These are phyloP conservation scores for Bombylius discolor DNA, from an alignment of 2,888 invertebrate genomes.

Conservation along the genomic window DNA sequence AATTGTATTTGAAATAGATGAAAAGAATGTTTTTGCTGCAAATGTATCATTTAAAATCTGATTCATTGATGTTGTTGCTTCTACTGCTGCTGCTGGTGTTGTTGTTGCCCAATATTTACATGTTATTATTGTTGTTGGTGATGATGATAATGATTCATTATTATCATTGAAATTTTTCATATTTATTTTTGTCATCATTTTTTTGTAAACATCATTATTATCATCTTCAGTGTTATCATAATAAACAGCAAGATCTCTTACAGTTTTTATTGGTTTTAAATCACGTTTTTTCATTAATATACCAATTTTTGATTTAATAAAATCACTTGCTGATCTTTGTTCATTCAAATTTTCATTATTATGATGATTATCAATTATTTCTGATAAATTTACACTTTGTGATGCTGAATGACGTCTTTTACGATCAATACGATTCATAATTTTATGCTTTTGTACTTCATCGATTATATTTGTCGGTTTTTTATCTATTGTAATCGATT, in stretches of 20 bases:
- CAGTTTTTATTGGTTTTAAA: neutral
- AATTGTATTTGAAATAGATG: too few species aligned
- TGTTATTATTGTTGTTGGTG: slow-evolving; percentile 23
- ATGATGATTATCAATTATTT: neutral
- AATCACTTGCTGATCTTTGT: neutral
- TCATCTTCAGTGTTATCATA: neutral
- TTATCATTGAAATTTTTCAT: slow-evolving; percentile 5
- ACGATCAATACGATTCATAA: slow-evolving; percentile 36
- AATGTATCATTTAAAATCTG: neutral
- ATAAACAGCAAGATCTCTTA: too few species aligned
- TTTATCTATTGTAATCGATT: too few species aligned
- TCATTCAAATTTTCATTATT: neutral
- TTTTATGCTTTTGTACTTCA: neutral
- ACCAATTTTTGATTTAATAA: slow-evolving; percentile 1
- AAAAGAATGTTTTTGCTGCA: neutral
- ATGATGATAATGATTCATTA: slow-evolving; percentile 1
- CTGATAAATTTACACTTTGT: slow-evolving; percentile 17
- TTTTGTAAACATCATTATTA: slow-evolving; percentile 4
- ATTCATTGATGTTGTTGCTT: neutral
- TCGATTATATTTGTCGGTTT: too few species aligned
- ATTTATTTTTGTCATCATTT: neutral
- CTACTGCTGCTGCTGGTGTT: slow-evolving; percentile 2
- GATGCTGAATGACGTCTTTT: slow-evolving; percentile 46
- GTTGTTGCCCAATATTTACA: slow-evolving; percentile 27
- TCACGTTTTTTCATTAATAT: slow-evolving; percentile 6